Base-by-base conservation (phyloP, 1,140 invertebrate species). In the Cataglyphis hispanica region DNA sequence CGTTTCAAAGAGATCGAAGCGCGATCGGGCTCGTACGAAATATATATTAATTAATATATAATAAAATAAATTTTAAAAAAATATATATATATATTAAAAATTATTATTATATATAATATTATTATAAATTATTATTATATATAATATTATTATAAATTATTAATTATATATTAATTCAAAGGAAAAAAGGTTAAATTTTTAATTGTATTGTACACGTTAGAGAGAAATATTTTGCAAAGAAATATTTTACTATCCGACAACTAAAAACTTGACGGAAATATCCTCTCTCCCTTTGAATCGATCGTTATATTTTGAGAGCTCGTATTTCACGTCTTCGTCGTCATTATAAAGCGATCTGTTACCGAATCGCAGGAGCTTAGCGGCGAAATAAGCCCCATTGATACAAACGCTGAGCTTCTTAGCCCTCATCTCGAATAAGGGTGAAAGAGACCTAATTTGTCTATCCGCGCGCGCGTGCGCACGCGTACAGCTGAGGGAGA, bases 401-500 rank as follows among this genome's bases (percentile, higher is more conserved):
- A 22, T 67, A 53, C 74, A 63, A 64, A 61, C 72, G 72, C 43
- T 61, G 61, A 77, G 83, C 74, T 50, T 84, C 83, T 76, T 84
- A 64, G 74, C 58, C 27, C 31, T 43, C 27, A 10, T 27, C 58
- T 50, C 72, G 81, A 84, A 11, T n/a, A 53, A 63, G 81, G 86
- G 81, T 74, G 78, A 87, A 72, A 64, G 53, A 74, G 61, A 69
- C 53, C 63, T 75, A 86, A 89, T 89, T 89, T 89, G 70, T 89
- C 84, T 63, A 74, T 37, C n/a, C 40, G 56, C 27, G 34, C n/a
- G 43, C 25, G 60, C 58, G 56, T 22, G 34, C n/a, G 43, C 25
- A 53, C 58, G 43, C 25, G 60, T 31, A 31, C 56, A 56, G 53
- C 37, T 58, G 50, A 25, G 37, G 6, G 25, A 80, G 61, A 64